These are phyloP conservation scores for Oasisia sp. DNA, from an alignment of 2,888 invertebrate genomes.

Conservation along the genomic window DNA sequence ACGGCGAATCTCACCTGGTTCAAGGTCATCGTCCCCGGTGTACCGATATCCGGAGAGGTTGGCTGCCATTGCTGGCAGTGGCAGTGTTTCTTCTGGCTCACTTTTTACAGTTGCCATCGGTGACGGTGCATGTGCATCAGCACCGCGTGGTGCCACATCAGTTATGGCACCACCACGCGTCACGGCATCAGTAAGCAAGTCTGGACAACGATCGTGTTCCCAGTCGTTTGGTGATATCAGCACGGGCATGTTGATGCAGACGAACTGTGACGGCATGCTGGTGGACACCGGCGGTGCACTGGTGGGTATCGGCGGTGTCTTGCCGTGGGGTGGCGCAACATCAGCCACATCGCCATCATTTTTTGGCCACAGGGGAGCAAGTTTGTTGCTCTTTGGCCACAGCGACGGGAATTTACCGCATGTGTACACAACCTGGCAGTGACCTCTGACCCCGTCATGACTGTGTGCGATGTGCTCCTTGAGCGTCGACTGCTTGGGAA, in stretches of 20 bases:
- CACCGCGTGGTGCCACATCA: background rate
- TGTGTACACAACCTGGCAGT: constrained; percentile 24
- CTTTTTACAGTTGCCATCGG: background rate
- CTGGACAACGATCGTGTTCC: background rate
- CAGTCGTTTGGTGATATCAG: background rate
- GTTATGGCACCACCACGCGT: background rate
- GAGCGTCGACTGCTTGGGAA: constrained; percentile 25
- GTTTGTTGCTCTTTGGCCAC: background rate
- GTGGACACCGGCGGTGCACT: background rate
- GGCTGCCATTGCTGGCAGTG: background rate
- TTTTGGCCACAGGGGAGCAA: background rate
- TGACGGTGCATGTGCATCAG: background rate
- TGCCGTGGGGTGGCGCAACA: background rate
- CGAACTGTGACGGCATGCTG: background rate
- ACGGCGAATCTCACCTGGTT: constrained; percentile 32
- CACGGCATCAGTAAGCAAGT: background rate
- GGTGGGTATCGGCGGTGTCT: background rate
- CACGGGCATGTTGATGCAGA: constrained; percentile 17
- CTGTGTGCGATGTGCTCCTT: constrained; percentile 29
- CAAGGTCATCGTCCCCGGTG: constrained; percentile 25
- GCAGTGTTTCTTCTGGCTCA: background rate
- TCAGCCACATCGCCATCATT: background rate
- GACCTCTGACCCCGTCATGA: constrained; percentile 27
- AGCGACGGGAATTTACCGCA: background rate
- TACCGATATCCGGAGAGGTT: background rate